Evolutionary conservation across 2,113 vertebrate genomes (phyloP), one percentile per base, ranked within the genome.

Genomic region (Holacanthus passer): DNA sequence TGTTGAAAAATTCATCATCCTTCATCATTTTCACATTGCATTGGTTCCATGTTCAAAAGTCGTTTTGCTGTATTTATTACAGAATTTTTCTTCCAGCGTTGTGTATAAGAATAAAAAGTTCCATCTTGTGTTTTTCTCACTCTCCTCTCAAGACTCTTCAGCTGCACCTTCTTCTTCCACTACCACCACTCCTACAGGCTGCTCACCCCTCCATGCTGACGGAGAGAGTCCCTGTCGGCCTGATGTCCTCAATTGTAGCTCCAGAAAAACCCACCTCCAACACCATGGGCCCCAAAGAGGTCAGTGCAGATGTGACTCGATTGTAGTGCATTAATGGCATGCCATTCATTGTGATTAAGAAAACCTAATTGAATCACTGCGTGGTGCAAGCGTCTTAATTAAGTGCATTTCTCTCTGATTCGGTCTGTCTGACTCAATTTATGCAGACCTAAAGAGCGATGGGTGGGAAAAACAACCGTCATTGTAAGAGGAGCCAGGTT

Each of bases 241-340:
- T 89, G 62, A 96, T 96, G 96, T 95, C 96, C 62, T 95, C 96
- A 0, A 74, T 87, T 17, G 94, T 94, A 72, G 93, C 94, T 79
- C 95, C 95, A 0, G 93, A 95, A 79, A 96, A 94, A 87, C 88
- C 94, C 39, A 29, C 87, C 63, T 85, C 95, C 78, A 95, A 96
- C 37, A 85, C 94, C 72, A 89, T 92, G 91, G 95, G 94, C 79
- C 96, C 95, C 24, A 96, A 95, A 89, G 96, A 96, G 60, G 93
- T 94, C 32, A 81, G 87, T 84, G 64, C 52, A 67, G 2, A 72
- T 68, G 5, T 20, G 35, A 68, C 8, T 27, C 37, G 37, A 2
- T n/a, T 53, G n/a, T 20, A 17, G 14, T n/a, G 24, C 5, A 45
- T 63, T 39, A 48, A 73, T 73, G 17, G 55, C 19, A 24, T 48